phyloP scores from a whole-genome alignment of 2,113 vertebrate genomes.

The Tinamus guttatus region DNA sequence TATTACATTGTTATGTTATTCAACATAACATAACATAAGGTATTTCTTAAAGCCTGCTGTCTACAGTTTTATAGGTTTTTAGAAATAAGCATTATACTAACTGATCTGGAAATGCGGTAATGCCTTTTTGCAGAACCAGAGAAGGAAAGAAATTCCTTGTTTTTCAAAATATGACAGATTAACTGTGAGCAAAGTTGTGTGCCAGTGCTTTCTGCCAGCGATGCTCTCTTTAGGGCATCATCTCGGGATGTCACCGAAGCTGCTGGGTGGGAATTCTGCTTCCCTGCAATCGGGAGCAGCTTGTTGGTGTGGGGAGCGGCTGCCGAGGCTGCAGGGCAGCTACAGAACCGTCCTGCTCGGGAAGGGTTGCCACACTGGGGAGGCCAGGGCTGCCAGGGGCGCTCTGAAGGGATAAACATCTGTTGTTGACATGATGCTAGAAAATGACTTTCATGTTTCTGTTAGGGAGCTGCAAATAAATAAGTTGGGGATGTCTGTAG shows the following conservation, averaged over 20 bases:
- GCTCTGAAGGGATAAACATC: background rate
- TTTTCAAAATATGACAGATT: background rate
- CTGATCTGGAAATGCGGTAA: background rate
- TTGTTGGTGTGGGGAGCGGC: background rate
- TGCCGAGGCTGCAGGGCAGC: background rate
- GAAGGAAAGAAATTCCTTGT: background rate
- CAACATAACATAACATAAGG: too few relatives aligned
- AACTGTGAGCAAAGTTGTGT: background rate
- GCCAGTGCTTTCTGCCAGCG: background rate
- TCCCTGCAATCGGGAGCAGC: fast-evolving
- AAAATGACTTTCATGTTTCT: background rate
- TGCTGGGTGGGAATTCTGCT: background rate
- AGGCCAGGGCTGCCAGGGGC: background rate
- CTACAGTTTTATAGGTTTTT: background rate
- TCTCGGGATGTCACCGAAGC: background rate
- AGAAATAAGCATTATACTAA: fast-evolving
- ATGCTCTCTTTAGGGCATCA: background rate
- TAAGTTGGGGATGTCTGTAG: background rate
- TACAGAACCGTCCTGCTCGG: background rate
- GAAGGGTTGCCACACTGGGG: background rate
- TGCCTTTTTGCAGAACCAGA: background rate
- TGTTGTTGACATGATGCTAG: background rate
- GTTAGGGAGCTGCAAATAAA: background rate
- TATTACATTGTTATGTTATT: background rate
- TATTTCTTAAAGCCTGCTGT: background rate